Evolutionary conservation across 2,113 vertebrate genomes (phyloP), one percentile per base, ranked within the genome.

Genomic region (Sander vitreus): DNA sequence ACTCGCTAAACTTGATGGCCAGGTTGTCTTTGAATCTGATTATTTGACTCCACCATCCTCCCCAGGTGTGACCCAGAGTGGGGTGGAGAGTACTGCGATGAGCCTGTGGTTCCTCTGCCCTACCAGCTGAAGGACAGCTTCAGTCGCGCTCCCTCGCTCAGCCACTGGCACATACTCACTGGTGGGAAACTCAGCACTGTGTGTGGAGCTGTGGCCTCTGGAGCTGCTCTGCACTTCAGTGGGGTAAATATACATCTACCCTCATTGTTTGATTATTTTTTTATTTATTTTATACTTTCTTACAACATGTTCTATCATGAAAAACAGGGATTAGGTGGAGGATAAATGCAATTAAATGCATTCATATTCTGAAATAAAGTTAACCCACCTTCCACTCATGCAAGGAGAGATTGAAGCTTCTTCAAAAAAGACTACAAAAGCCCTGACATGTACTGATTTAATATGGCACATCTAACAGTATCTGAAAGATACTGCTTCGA

Each of bases 121-220:
- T 96, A 95, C 10, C 98, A 99, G 82, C 95, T 99, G 78, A 99
- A 99, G 90, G 98, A 99, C 93, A 99, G 98, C 81, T 99, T 99
- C 94, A 99, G 98, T 62, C 94, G 97, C 12, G 93, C 97, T 0
- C 98, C 98, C 0, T 97, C 97, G 0, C 96, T 86, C 90, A 97
- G 95, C 93, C 97, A 98, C 94, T 99, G 98, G 98, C 95, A 97
- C 85, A 92, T 96, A 0, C 95, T 99, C 81, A 99, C 97, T 0
- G 98, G 98, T 0, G 98, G 97, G 39, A 99, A 98, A 65, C 92
- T 99, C 75, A 99, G 98, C 92, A 97, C 95, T 0, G 96, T 99
- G 81, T 99, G 98, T 68, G 98, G 98, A 9, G 97, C 97, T 0
- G 98, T 99, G 21, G 98, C 98, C 72, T 99, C 98, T 0, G 98